These are phyloP conservation scores for Sesia apiformis DNA, from an alignment of 2,888 invertebrate genomes.

Conservation along the genomic window DNA sequence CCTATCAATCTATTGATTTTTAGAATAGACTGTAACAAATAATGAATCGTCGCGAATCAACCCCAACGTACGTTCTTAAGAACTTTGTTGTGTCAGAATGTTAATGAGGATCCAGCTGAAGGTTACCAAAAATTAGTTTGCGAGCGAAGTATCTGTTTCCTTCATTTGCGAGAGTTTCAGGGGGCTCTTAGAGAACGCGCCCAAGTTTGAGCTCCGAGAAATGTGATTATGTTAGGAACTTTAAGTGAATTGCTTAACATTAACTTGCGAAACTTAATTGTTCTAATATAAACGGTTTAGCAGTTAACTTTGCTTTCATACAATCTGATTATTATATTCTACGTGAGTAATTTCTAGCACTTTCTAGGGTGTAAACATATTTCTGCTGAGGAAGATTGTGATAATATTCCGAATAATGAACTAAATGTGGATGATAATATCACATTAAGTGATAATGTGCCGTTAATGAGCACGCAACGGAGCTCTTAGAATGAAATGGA, in stretches of 20 bases:
- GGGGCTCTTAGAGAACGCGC: slow-evolving; percentile 23
- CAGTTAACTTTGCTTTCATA: slow-evolving; percentile 42
- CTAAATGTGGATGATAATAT: too few relatives aligned
- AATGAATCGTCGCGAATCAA: not conserved
- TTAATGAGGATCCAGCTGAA: slow-evolving; percentile 29
- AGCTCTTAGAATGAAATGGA: not conserved
- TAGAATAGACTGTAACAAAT: not conserved
- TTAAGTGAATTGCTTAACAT: slow-evolving; percentile 61
- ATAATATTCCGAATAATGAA: too few relatives aligned
- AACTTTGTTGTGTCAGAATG: slow-evolving; percentile 3
- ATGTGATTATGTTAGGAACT: slow-evolving; percentile 60
- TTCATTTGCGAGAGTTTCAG: slow-evolving; percentile 27
- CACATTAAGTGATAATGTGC: not conserved
- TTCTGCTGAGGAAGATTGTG: too few relatives aligned
- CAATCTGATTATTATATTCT: slow-evolving; percentile 21
- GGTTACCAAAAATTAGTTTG: slow-evolving; percentile 23
- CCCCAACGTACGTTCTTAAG: not conserved
- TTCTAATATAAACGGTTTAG: slow-evolving; percentile 55
- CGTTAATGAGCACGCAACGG: not conserved
- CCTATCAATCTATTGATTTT: not conserved
- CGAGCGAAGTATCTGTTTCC: slow-evolving; percentile 21
- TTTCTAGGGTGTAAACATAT: not conserved
- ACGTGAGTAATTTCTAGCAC: not conserved
- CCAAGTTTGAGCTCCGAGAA: slow-evolving; percentile 43
- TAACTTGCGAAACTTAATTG: slow-evolving; percentile 58